Conservation (phyloP, 2,888 invertebrate genomes). For the Sarcophaga rosellei region DNA sequence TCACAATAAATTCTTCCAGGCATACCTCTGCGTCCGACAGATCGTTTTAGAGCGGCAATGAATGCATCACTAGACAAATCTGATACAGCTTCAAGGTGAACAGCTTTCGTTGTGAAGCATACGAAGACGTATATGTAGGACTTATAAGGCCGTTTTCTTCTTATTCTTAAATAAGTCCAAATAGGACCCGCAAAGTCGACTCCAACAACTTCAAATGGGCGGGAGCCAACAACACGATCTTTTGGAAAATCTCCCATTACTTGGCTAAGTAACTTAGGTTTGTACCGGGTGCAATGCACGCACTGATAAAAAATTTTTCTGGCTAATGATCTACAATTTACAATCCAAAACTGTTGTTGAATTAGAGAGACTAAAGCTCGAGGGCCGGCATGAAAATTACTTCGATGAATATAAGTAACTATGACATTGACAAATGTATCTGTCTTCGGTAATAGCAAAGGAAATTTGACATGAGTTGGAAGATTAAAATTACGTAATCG, state of each 20-base stretch:
- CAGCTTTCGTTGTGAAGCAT: too few relatives aligned
- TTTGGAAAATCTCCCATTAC: constrained; percentile 51
- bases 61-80: too few relatives aligned
- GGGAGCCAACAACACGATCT: neutral
- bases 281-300: constrained; percentile 45
- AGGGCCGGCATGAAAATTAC: constrained; percentile 34
- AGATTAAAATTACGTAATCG: constrained; percentile 31
- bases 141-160: constrained; percentile 50
- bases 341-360: too few relatives aligned
- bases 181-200: neutral
- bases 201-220: constrained; percentile 9
- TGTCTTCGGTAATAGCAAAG: too few relatives aligned
- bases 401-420: constrained; percentile 28
- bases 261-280: constrained; percentile 46
- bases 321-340: neutral
- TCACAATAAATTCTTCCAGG: constrained; percentile 45
- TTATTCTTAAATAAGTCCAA: constrained; percentile 41
- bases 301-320: constrained; percentile 43
- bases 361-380: neutral
- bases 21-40: constrained; percentile 51
- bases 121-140: constrained; percentile 42
- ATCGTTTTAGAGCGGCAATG: constrained; percentile 43
- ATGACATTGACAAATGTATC: constrained; percentile 37
- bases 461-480: constrained; percentile 15
- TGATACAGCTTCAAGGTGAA: too few relatives aligned